These are phyloP conservation scores for Creontiades dilutus DNA, from an alignment of 2,888 invertebrate genomes.

Conservation along the genomic window DNA sequence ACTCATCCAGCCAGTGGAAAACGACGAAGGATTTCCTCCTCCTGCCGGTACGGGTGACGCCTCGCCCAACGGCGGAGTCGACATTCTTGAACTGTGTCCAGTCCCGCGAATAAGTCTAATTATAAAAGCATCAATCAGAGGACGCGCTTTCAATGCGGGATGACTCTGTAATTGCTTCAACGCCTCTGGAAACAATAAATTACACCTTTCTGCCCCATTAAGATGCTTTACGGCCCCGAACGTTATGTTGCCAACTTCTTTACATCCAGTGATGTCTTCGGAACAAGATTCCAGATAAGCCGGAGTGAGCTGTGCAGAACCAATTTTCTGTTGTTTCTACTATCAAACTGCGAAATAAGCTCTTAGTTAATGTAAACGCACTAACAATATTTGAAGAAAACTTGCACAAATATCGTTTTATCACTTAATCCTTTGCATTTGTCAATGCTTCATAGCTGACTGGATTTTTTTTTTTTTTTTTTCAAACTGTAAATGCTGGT, in stretches of 20 bases:
- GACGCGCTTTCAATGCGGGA: slow-evolving; percentile 34
- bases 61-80: neutral
- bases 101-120: slow-evolving; percentile 51
- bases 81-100: slow-evolving; percentile 54
- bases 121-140: slow-evolving; percentile 59
- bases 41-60: neutral
- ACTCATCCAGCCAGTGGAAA: neutral
- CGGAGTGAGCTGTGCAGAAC: neutral
- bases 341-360: too few species aligned
- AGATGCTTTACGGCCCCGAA: slow-evolving; percentile 25
- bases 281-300: neutral
- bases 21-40: too few species aligned
- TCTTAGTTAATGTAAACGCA: too few species aligned
- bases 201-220: slow-evolving; percentile 29
- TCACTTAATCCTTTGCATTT: too few species aligned
- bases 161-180: slow-evolving; percentile 51
- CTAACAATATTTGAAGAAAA: too few species aligned
- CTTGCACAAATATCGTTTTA: too few species aligned
- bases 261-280: neutral
- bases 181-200: slow-evolving; percentile 44
- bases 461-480: too few species aligned
- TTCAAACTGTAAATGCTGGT: too few species aligned
- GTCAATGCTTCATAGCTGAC: too few species aligned
- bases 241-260: slow-evolving; percentile 31
- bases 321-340: neutral